Evolutionary conservation across 2,113 vertebrate species (phyloP), one percentile per base, ranked within the genome.

Genomic region (Regulus satrapa): DNA sequence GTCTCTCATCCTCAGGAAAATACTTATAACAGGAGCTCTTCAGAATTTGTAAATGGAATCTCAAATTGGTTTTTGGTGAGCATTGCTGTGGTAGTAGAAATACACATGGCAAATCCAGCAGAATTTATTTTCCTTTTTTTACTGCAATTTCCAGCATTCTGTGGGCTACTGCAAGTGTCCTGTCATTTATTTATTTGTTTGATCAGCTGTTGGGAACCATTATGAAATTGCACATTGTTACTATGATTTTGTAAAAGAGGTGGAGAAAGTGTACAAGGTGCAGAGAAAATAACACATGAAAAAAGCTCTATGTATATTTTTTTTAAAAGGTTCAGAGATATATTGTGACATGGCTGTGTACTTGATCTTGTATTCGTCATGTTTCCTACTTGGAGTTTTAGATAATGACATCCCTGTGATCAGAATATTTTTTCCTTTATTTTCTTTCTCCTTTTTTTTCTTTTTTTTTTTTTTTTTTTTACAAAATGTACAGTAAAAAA

Each of bases 401-500:
- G 95, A 97, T 95, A 97, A 92, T 73, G 19, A 85, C 89, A 94
- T 95, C 88, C 87, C 83, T 97, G 96, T 98, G 92, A 91, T 96
- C 91, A 97, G 94, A 97, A 91, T 94, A 84, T 94, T 94, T 95
- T 97, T 97, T 85, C 64, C 38, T 36, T 95, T 76, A 3, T 45
- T 72, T 77, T 62, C 40, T 94, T 86, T 68, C 36, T 91, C 85
- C 94, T 95, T 18, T 68, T 96, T 95, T 20, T 96, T 96, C 91
- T 85, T 94, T 85, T 89, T 96, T 97, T 25, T 96, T 96, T 95
- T 91, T 95, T 85, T 88, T 96, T 91, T 95, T 48, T 88, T 97
- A 97, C 82, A 95, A 97, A 97, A 93, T 97, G 97, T 98, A 97
- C 95, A 97, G 98, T 98, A 97, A 98, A 98, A 96, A 64, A 69